These are phyloP conservation scores for Vireo griseus DNA, from an alignment of 2,797 vertebrate genomes.

Conservation along the genomic window DNA sequence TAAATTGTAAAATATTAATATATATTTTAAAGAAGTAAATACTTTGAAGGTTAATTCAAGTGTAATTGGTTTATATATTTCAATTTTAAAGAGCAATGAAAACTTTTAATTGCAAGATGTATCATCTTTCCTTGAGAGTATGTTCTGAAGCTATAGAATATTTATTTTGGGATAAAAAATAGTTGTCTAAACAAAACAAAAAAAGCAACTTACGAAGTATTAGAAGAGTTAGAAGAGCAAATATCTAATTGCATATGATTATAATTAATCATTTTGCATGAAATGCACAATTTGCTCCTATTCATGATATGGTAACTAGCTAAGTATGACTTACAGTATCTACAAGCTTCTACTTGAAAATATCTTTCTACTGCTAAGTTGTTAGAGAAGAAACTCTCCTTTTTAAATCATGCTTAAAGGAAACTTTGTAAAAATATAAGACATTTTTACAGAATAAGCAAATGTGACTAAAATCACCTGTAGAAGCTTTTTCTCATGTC, in stretches of 20 bases:
- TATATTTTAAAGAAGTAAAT: slow-evolving; percentile 45
- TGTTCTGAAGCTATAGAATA: slow-evolving; percentile 32
- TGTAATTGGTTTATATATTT: slow-evolving; percentile 29
- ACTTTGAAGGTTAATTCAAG: slow-evolving; percentile 22
- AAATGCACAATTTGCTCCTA: slow-evolving; percentile 15
- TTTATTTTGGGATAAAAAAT: slow-evolving; percentile 51
- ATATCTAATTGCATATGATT: background rate
- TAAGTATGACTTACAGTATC: background rate
- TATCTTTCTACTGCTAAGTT: slow-evolving; percentile 7
- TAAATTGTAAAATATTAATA: slow-evolving; percentile 48
- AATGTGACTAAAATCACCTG: background rate
- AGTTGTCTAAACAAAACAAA: background rate
- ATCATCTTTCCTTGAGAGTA: slow-evolving; percentile 7
- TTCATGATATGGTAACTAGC: background rate
- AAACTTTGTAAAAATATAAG: background rate
- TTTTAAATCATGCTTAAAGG: background rate
- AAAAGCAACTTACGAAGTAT: background rate
- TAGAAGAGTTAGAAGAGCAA: background rate
- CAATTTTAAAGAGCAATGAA: background rate
- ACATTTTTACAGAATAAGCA: background rate
- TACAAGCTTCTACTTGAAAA: slow-evolving; percentile 33
- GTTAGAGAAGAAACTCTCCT: background rate
- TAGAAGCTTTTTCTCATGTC: background rate
- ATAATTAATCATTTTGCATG: background rate
- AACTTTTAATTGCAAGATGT: slow-evolving; percentile 13